Percentiles rank a stretch among this genome's conserved stretches.
Conservation (phyloP, 2,113 vertebrate species). For the Herpailurus yagouaroundi region DNA sequence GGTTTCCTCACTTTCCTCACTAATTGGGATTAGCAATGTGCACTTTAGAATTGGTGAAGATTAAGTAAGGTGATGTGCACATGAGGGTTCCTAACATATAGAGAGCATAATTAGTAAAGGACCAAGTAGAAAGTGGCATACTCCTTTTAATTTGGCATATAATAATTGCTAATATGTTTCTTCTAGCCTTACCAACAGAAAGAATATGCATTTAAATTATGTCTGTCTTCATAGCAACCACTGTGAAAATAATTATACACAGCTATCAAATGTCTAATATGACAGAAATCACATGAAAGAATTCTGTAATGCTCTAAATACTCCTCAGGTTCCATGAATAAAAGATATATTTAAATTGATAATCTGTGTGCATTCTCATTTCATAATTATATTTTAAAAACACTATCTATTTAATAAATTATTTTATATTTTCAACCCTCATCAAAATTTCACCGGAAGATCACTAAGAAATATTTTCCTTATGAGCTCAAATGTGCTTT, state of each 20-base stretch:
- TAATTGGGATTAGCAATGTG: background rate
- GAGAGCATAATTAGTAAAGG: background rate
- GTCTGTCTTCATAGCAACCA: background rate
- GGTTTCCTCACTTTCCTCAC: background rate
- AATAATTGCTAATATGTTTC: background rate
- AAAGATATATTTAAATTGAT: background rate
- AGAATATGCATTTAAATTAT: background rate
- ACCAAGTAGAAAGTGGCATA: background rate
- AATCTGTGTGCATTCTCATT: background rate
- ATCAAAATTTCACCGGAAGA: background rate
- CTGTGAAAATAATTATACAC: background rate
- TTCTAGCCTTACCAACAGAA: background rate
- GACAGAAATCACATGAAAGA: background rate
- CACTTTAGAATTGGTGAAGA: background rate
- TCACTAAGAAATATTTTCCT: background rate
- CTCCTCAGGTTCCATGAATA: background rate
- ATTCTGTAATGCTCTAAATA: background rate
- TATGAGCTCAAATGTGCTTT: background rate
- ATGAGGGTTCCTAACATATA: background rate
- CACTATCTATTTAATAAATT: background rate
- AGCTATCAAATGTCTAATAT: background rate
- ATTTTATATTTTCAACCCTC: background rate
- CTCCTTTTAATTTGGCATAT: background rate
- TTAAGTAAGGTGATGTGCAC: background rate
- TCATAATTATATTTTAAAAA: background rate